Evolutionary conservation across 1,140 invertebrate species (phyloP), one percentile per base, ranked within the genome.

Genomic region (Diuraphis noxia): DNA sequence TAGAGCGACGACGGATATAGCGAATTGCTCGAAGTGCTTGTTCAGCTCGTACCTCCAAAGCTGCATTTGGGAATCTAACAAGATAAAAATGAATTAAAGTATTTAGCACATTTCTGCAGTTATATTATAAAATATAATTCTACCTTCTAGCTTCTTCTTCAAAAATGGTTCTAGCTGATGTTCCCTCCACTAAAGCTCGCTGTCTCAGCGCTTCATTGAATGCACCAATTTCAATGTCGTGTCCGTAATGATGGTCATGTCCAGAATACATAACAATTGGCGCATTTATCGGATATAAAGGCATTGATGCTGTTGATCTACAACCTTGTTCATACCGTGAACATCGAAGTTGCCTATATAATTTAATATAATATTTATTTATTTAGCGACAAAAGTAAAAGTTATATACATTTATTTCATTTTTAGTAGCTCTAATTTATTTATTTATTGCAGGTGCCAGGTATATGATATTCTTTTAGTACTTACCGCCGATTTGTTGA

Each of bases 1-100:
- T 13, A 36, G n/a, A 25, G 21, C 34, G 21, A 13, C 25, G 17
- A 52, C 49, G 30, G 25, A 63, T 25, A 25, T 63, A n/a, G 9
- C 52, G n/a, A 9, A 88, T 56, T 19, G 25, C 23, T 38, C 34
- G 7, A 23, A 88, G 10, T 25, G 86, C n/a, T 38, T 56, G 36
- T 56, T 88, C 86, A 9, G 19, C 9, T 21, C 8, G n/a, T 38
- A 38, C 46, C n/a, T 86, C 41, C 23, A n/a, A 6, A 34, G 43
- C 84, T 86, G 49, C n/a, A 25, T 88, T 88, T 30, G 86, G 86
- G 23, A 36, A 88, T 88, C 86, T 88, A 63, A 25, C 17, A n/a
- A 25, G 8, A 56, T 23, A 85, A 84, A 84, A 43, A 46, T 41
- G 8, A 40, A 43, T 84, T 84, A 6, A 79, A 79, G 72, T 77